Conservation (phyloP, 1,140 invertebrate genomes). For the Holotrichia oblita region DNA sequence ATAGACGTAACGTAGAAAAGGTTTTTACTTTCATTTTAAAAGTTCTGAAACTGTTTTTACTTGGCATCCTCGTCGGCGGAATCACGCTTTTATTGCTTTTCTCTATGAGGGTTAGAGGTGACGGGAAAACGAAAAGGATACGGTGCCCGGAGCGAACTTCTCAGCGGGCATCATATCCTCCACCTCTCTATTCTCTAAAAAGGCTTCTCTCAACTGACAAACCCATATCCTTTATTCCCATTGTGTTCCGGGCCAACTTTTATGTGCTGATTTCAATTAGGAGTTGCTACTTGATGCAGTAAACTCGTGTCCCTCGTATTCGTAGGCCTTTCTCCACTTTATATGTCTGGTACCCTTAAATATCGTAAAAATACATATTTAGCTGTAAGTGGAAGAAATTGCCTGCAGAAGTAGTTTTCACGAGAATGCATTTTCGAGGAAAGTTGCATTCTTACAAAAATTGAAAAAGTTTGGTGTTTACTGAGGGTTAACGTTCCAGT, state of each 20-base stretch:
- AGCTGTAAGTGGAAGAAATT: no score
- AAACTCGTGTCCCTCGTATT: not conserved
- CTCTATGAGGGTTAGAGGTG: constrained; percentile 17
- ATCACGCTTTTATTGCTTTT: constrained; percentile 33
- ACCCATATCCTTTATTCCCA: constrained; percentile 33
- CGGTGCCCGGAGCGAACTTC: not conserved
- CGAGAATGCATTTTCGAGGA: no score
- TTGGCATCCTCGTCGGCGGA: not conserved
- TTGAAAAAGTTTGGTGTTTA: no score
- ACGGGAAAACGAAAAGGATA: not conserved
- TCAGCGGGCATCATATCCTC: constrained; percentile 21
- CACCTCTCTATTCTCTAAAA: constrained; percentile 8
- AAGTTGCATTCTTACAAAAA: no score
- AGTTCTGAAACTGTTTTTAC: constrained; percentile 35
- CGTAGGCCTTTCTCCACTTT: not conserved
- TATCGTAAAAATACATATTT: not conserved
- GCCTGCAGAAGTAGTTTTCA: no score
- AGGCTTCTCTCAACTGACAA: not conserved
- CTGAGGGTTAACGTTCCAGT: no score
- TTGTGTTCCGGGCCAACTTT: constrained; percentile 19
- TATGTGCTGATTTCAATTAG: constrained; percentile 32
- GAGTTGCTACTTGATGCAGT: not conserved
- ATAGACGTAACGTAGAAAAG: constrained; percentile 1
- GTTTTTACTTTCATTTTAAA: constrained; percentile 35
- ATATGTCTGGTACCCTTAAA: not conserved